These are phyloP conservation scores for Octopus bimaculoides DNA, from an alignment of 1,140 invertebrate species.

Conservation along the genomic window DNA sequence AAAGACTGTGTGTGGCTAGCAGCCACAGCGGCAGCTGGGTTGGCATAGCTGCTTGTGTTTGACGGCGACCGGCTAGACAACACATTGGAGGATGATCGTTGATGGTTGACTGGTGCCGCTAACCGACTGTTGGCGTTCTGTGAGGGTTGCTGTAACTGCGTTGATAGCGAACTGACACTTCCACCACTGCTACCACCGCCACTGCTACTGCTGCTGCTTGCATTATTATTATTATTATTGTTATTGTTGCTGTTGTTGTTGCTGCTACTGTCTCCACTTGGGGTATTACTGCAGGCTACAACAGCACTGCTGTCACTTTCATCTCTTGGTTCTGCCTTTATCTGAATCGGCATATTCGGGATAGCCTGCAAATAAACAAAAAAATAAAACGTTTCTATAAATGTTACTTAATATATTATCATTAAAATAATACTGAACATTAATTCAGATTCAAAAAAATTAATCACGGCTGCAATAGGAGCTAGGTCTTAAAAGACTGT, in stretches of 20 bases:
- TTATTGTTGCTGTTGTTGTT: neutral
- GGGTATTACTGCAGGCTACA: too few species aligned
- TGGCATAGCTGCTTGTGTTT: neutral
- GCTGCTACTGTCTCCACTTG: neutral
- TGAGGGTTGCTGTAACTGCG: neutral
- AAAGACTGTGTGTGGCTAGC: neutral
- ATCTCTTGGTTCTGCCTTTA: conserved; percentile 6
- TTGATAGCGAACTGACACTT: neutral
- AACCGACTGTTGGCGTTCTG: neutral
- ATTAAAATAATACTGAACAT: too few species aligned
- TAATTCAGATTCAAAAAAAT: too few species aligned
- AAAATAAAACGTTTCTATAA: neutral
- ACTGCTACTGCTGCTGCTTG: neutral
- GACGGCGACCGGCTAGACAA: neutral
- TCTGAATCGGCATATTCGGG: conserved; percentile 11
- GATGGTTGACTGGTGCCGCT: neutral
- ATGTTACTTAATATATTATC: too few species aligned
- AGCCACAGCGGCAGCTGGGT: neutral
- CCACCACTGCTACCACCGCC: neutral
- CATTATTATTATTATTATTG: neutral
- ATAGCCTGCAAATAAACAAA: neutral
- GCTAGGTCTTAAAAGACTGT: too few species aligned
- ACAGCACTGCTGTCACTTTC: neutral
- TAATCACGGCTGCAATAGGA: too few species aligned
- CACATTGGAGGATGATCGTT: neutral